A percentile compares a stretch with the other conserved stretches of the same genome.
phyloP scores from a whole-genome alignment of 2,797 vertebrate species.

The Poecilia velifera region DNA sequence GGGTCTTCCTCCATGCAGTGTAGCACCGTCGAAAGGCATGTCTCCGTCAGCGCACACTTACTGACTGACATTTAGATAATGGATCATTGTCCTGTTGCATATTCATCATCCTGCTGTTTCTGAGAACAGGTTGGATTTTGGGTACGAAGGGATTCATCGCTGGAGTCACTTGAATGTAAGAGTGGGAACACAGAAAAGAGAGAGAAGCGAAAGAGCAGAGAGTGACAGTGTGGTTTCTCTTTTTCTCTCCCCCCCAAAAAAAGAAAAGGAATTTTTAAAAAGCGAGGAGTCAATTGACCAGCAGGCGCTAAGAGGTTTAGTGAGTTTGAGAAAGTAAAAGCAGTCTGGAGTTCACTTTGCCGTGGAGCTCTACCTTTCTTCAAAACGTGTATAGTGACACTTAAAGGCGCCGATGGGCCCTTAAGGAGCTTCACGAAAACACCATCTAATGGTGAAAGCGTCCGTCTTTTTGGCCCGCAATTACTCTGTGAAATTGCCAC shows the following conservation, averaged over 20 bases:
- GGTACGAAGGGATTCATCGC: constrained; percentile 46
- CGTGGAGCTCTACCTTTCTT: constrained; percentile 37
- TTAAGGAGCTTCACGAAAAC: constrained; percentile 40
- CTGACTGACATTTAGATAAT: constrained; percentile 76
- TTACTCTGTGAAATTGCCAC: constrained; percentile 43
- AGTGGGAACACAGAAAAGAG: constrained; percentile 38
- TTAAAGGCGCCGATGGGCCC: constrained; percentile 43
- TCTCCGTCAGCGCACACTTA: constrained; percentile 55
- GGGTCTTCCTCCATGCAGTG: constrained; percentile 65
- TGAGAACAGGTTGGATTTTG: constrained; percentile 57
- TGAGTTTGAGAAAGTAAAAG: constrained; percentile 52
- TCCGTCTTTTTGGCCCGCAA: constrained; percentile 39
- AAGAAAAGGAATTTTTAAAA: constrained; percentile 20
- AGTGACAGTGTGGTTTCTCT: constrained; percentile 28
- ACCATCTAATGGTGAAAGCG: constrained; percentile 46
- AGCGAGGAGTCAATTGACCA: constrained; percentile 43
- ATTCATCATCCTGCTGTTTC: constrained; percentile 70
- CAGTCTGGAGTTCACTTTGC: constrained; percentile 42
- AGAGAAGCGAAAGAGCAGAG: constrained; percentile 16
- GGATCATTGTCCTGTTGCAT: constrained; percentile 64
- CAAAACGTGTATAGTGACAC: constrained; percentile 44
- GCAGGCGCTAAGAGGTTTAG: constrained; percentile 32
- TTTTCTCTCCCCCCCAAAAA: neutral
- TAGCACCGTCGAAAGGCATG: constrained; percentile 56
- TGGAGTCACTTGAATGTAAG: constrained; percentile 27